Base-by-base conservation (phyloP, 2,888 invertebrate species). In the Hermaeophaga mercurialis region DNA sequence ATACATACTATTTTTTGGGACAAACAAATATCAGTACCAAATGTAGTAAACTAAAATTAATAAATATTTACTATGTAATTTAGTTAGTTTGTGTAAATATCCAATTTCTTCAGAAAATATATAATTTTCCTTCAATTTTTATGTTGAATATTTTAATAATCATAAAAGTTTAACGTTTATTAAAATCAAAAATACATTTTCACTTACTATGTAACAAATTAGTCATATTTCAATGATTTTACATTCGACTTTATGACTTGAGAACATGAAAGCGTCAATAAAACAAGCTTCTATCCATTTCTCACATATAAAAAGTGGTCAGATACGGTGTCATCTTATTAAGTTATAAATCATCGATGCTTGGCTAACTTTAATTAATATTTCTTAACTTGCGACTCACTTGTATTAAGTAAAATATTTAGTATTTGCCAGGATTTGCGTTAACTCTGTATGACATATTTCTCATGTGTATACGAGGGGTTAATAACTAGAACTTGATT, bases 341-440 rank as follows among this genome's bases (percentile, higher is more conserved):
- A 45, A 53, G 36, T 53, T 18, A 53, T 45, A 53, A 53, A 53
- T 53, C 45, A 53, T 28, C 34, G 11, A 11, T 14, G 19, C 33
- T n/a, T 36, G 12, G 14, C 11, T 18, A 19, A 34, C 17, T 18
- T 52, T 53, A 53, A 53, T 53, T 53, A 45, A 45, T 45, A 28
- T 53, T 38, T 44, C 26, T 36, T 44, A 41, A 31, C 31, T 19
- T 39, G 41, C 41, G 50, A 50, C 41, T 19, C 31, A 50, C 41
- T 49, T 36, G 9, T 12, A 28, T 18, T n/a, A 17, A 47, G 14
- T 28, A 34, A 31, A 39, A 49, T 49, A 33, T 48, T 31, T 31
- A 31, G 12, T 31, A 31, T 31, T 31, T 12, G 22, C 6, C 22
- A 22, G 22, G 4, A 5, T 22, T 5, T 22, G 3, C 22, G n/a